Evolutionary conservation across 2,888 invertebrate genomes (phyloP).

Genomic region (Mesorhabditis belari): DNA sequence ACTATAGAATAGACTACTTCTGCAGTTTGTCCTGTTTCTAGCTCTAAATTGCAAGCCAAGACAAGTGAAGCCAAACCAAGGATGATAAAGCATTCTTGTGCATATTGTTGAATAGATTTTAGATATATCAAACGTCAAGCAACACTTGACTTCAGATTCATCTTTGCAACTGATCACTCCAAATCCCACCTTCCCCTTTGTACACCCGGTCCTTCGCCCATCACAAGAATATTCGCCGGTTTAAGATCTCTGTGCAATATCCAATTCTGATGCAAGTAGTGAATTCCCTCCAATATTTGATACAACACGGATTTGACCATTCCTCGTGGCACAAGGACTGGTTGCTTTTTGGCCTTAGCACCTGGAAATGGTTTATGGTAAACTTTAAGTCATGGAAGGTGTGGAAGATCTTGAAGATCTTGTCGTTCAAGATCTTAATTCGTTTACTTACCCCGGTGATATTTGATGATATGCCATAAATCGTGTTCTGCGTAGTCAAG

Average conservation of each 20-base stretch:
- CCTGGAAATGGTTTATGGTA: not conserved
- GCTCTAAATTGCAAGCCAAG: too few species aligned
- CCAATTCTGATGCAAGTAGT: constrained; percentile 98
- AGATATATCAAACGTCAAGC: too few species aligned
- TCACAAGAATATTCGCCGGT: constrained; percentile 87
- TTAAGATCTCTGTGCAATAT: constrained; percentile 85
- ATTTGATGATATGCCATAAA: constrained; percentile 98
- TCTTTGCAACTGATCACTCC: not conserved
- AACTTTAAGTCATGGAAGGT: not conserved
- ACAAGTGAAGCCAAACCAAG: too few species aligned
- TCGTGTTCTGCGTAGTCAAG: constrained; percentile 87
- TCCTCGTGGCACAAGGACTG: constrained; percentile 61
- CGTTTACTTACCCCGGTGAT: constrained; percentile 76
- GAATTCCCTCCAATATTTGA: constrained; percentile 92
- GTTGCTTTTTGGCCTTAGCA: constrained; percentile 73
- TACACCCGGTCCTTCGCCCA: constrained; percentile 81
- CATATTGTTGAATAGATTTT: too few species aligned
- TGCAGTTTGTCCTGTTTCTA: too few species aligned
- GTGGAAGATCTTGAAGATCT: too few species aligned
- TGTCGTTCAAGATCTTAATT: constrained; percentile 5
- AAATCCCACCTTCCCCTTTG: constrained; percentile 72
- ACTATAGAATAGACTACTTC: too few species aligned
- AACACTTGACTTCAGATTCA: too few species aligned
- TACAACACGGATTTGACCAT: constrained; percentile 96
- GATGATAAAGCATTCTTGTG: too few species aligned